phyloP scores from a whole-genome alignment of 2,888 invertebrate species.

The Agrenia bidenticulata region DNA sequence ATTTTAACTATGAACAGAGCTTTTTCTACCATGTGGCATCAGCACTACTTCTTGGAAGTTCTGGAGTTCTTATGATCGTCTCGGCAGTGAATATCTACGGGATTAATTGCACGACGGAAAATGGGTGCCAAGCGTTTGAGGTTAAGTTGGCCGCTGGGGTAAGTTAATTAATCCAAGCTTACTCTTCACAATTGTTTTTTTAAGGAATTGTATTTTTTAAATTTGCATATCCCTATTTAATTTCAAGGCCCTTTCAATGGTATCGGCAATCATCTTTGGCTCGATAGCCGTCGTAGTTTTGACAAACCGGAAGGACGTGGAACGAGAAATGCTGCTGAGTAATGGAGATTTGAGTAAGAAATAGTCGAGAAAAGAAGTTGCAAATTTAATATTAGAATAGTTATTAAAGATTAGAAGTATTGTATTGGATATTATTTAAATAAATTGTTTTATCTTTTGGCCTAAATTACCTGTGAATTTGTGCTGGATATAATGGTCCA shows the following conservation, averaged over 20 bases:
- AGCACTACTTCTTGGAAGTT: conserved; percentile 2
- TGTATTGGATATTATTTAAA: no score
- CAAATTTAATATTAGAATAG: no score
- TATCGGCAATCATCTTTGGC: conserved; percentile 18
- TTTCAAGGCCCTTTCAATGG: conserved; percentile 16
- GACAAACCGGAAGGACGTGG: conserved; percentile 32
- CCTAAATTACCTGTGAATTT: no score
- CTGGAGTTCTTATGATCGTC: conserved; percentile 17
- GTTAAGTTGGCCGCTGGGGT: conserved; percentile 28
- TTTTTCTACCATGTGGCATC: conserved; percentile 19
- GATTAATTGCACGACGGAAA: conserved; percentile 25
- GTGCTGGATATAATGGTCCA: no score
- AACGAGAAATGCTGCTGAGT: conserved; percentile 22
- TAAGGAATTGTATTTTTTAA: neutral
- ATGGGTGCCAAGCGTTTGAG: conserved; percentile 25
- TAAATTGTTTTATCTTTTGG: no score
- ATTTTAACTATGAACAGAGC: conserved; percentile 18
- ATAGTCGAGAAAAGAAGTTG: no score
- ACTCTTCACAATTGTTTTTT: neutral
- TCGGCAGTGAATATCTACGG: conserved; percentile 28
- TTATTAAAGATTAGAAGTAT: no score
- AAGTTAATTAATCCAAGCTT: conserved; percentile 1
- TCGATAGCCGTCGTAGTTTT: conserved; percentile 17
- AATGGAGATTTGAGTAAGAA: no score
- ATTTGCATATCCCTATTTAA: neutral